phyloP scores from a whole-genome alignment of 2,888 invertebrate species.

The Falcaria lacertinaria region DNA sequence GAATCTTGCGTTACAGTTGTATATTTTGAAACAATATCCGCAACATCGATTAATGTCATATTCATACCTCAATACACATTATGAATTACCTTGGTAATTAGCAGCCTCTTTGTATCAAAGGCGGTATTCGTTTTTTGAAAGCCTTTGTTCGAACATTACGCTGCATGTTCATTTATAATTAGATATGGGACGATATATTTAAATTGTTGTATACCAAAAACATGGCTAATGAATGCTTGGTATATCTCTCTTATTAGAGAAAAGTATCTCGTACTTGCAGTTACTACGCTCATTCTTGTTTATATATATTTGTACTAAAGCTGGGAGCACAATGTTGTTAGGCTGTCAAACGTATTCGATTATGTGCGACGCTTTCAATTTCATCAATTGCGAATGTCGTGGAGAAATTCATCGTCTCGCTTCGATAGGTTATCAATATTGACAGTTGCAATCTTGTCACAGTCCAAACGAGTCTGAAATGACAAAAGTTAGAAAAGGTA shows the following conservation, averaged over 20 bases:
- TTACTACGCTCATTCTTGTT: no score
- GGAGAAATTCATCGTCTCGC: conserved; percentile 1
- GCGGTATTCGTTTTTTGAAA: background rate
- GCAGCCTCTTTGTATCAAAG: background rate
- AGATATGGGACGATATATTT: no score
- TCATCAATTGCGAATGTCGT: conserved; percentile 9
- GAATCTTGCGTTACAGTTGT: no score
- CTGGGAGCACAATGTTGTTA: no score
- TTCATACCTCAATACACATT: conserved; percentile 17
- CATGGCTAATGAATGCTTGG: no score
- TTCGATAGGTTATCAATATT: background rate
- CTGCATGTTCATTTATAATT: no score
- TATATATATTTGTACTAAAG: no score
- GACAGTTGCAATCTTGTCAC: background rate
- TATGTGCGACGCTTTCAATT: conserved; percentile 6
- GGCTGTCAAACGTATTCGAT: background rate
- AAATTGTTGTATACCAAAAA: no score
- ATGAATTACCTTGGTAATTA: background rate
- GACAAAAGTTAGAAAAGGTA: conserved; percentile 1
- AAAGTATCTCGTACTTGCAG: no score
- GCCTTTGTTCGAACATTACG: background rate
- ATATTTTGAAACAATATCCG: conserved; percentile 26
- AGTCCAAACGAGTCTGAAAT: background rate
- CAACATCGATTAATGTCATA: conserved; percentile 29
- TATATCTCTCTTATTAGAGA: no score